These are phyloP conservation scores for Leptinotarsa haldemani DNA, from an alignment of 2,888 invertebrate genomes.

Conservation along the genomic window DNA sequence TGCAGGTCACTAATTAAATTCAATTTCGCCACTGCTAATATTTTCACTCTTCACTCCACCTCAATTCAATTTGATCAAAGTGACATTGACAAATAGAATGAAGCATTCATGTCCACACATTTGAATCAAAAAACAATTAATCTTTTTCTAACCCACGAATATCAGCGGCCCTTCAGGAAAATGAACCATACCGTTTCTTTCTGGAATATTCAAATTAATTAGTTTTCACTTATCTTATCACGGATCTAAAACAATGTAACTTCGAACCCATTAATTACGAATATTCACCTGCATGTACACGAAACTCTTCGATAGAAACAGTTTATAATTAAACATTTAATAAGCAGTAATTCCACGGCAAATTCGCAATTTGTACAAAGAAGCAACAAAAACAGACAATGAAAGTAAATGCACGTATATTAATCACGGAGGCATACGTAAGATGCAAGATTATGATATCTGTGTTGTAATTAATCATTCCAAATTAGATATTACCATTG, in stretches of 20 bases:
- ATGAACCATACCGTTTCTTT: slow-evolving; percentile 38
- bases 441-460: slow-evolving; percentile 45
- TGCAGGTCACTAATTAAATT: slow-evolving; percentile 9
- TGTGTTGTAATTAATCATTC: slow-evolving; percentile 58
- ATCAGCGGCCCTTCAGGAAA: slow-evolving; percentile 22
- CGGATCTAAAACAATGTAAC: slow-evolving; percentile 50
- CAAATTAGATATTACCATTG: slow-evolving; percentile 60
- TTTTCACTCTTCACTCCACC: slow-evolving; percentile 5
- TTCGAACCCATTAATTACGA: slow-evolving; percentile 50
- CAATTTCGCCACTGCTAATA: slow-evolving; percentile 14
- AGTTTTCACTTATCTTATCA: slow-evolving; percentile 48
- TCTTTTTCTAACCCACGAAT: slow-evolving; percentile 30
- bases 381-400: slow-evolving; percentile 29
- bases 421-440: slow-evolving; percentile 27
- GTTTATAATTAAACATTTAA: slow-evolving; percentile 46
- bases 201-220: slow-evolving; percentile 52
- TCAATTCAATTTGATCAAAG: slow-evolving; percentile 17
- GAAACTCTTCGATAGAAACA: slow-evolving; percentile 44
- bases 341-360: slow-evolving; percentile 37
- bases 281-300: slow-evolving; percentile 49
- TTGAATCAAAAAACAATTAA: slow-evolving; percentile 36
- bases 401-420: slow-evolving; percentile 25
- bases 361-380: slow-evolving; percentile 37
- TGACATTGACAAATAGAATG: slow-evolving; percentile 18
- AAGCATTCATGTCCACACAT: slow-evolving; percentile 24